Evolutionary conservation across 1,140 invertebrate genomes (phyloP), one percentile per base, ranked within the genome.

Genomic region (Whitmania pigra): DNA sequence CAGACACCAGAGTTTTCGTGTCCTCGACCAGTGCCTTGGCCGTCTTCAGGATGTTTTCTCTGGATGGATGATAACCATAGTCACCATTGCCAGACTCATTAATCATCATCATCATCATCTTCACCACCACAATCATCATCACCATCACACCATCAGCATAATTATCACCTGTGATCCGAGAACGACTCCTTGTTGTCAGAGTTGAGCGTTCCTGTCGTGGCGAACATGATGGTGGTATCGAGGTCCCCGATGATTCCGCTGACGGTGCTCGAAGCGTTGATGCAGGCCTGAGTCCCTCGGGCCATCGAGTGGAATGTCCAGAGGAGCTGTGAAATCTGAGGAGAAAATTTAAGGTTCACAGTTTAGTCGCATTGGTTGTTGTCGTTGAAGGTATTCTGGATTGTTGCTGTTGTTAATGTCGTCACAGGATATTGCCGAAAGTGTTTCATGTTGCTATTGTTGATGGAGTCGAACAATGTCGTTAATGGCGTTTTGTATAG

Each of bases 1-100:
- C 87, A 3, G 92, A 91, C 0, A 99, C 96, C 67, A 99, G 83
- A 2, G 93, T 96, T 82, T 99, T 99, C 0, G 96, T 99, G 79
- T 99, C 95, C 81, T 99, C 96, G 0, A 99, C 94, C n/a, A 99
- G 83, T 29, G 94, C 93, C 82, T 98, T 98, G 0, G 96, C 96
- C 0, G 95, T 98, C 83, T 97, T 97, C 63, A 99, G 80, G 75
- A 99, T 98, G 79, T 90, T 91, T 81, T 99, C 95, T 40, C 94
- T 83, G 73, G 9, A 73, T 13, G 2, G 20, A 63, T 22, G 29
- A 49, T 49, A 4, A 49, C 13, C 43, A 49, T 49, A 4, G 15
- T 49, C 43, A 49, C 9, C 43, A 49, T 17, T 13, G 13, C 9
- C 9, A 49, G 5, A 4, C 5, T 49, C 31, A 36, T 36, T 6